Evolutionary conservation across 2,113 vertebrate genomes (phyloP).

Genomic region (Gulo gulo): DNA sequence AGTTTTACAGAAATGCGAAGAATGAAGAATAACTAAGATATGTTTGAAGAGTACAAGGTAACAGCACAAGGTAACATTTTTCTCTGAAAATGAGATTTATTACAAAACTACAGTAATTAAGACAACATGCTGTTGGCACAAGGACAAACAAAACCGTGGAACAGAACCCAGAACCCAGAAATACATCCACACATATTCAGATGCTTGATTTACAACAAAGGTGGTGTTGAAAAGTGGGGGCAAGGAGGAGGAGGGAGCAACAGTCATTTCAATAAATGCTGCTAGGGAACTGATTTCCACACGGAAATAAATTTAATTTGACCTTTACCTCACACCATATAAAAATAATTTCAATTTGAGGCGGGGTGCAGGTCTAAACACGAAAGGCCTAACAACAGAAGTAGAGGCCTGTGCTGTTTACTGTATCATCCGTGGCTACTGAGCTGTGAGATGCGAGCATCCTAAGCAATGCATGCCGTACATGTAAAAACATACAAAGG

Average conservation of each 20-base stretch:
- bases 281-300: background rate
- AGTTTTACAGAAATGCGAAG: background rate
- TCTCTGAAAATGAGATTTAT: background rate
- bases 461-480: background rate
- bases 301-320: background rate
- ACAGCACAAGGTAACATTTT: background rate
- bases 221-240: background rate
- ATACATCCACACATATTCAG: accelerated
- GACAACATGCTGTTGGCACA: background rate
- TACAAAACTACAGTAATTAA: background rate
- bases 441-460: background rate
- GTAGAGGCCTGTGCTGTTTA: background rate
- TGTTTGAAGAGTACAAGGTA: background rate
- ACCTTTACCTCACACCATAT: background rate
- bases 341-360: background rate
- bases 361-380: background rate
- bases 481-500: background rate
- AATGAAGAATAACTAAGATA: background rate
- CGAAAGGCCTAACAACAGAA: background rate
- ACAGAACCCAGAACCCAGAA: background rate
- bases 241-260: background rate
- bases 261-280: background rate
- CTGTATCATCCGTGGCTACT: accelerated
- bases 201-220: background rate
- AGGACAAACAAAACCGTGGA: background rate